Percentiles rank a stretch among this genome's conserved stretches.
Conservation (phyloP, 2,888 invertebrate species). For the Chaetogeoica ovagalla region DNA sequence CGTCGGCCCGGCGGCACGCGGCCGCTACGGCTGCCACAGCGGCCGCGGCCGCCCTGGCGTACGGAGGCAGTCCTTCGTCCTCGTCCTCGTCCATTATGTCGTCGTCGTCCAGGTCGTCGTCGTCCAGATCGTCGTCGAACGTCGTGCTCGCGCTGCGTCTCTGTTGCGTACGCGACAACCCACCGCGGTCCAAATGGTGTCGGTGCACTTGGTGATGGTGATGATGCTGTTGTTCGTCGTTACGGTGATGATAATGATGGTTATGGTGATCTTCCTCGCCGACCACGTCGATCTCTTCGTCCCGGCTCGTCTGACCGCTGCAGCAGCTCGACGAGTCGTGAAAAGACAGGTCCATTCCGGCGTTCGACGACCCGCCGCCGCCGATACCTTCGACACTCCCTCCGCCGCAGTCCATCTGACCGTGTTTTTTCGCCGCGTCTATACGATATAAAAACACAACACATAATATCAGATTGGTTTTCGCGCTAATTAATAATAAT, state of each 20-base stretch:
- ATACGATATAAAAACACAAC: neutral
- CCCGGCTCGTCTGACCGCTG: conserved; percentile 63
- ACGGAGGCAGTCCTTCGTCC: conserved; percentile 63
- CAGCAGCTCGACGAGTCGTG: conserved; percentile 59
- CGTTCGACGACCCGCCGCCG: conserved; percentile 65
- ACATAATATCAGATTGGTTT: no score
- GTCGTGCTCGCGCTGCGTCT: conserved; percentile 72
- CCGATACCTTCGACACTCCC: conserved; percentile 69
- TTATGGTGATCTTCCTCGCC: conserved; percentile 68
- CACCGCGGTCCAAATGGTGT: conserved; percentile 60
- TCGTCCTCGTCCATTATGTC: conserved; percentile 70
- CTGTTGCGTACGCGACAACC: conserved; percentile 55
- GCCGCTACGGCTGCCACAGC: conserved; percentile 55
- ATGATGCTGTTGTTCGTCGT: conserved; percentile 61
- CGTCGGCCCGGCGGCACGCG: conserved; percentile 32
- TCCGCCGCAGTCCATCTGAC: conserved; percentile 60
- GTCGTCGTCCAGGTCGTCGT: conserved; percentile 68
- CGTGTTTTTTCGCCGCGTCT: conserved; percentile 54
- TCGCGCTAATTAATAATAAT: no score
- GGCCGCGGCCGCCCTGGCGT: conserved; percentile 56
- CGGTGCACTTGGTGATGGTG: conserved; percentile 59
- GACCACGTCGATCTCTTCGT: conserved; percentile 77
- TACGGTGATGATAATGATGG: conserved; percentile 61
- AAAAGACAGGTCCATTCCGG: conserved; percentile 60
- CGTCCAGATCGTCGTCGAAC: conserved; percentile 69